These are phyloP conservation scores for Octomys mimax DNA, from an alignment of 2,797 vertebrate species.

Conservation along the genomic window DNA sequence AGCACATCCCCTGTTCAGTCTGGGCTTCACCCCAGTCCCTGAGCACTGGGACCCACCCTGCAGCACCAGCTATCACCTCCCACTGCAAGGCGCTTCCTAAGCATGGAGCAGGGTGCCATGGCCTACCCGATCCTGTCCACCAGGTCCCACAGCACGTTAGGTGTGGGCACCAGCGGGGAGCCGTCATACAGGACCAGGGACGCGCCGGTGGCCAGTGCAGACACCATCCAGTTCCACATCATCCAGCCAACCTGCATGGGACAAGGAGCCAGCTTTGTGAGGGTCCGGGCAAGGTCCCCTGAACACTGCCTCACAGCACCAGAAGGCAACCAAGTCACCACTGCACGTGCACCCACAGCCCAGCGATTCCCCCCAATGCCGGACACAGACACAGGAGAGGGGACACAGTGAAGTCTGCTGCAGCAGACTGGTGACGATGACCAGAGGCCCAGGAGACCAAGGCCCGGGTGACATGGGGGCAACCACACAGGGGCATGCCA, in stretches of 20 bases:
- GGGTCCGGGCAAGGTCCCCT: background rate
- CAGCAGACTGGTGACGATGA: background rate
- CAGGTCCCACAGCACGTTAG: slow-evolving; percentile 96
- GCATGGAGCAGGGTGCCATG: accelerated
- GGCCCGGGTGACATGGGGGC: too few species aligned
- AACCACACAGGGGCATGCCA: too few species aligned
- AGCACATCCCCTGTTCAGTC: too few species aligned
- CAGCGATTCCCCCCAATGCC: background rate
- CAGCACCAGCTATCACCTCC: background rate
- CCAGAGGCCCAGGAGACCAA: too few species aligned
- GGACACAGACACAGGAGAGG: background rate
- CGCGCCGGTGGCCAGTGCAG: slow-evolving; percentile 94
- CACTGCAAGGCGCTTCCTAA: background rate
- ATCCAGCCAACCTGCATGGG: slow-evolving; percentile 96
- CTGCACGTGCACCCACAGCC: background rate
- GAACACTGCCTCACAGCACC: background rate
- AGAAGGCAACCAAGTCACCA: background rate
- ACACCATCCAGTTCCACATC: slow-evolving; percentile 99
- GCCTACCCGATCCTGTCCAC: slow-evolving; percentile 96
- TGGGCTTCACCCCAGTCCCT: background rate
- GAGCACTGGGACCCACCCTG: background rate
- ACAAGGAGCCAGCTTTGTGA: background rate
- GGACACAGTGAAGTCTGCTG: background rate
- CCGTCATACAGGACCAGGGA: slow-evolving; percentile 97
- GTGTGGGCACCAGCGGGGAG: slow-evolving; percentile 96